phyloP scores from a whole-genome alignment of 2,113 vertebrate species.

The Cyprinodon brontotheroides region DNA sequence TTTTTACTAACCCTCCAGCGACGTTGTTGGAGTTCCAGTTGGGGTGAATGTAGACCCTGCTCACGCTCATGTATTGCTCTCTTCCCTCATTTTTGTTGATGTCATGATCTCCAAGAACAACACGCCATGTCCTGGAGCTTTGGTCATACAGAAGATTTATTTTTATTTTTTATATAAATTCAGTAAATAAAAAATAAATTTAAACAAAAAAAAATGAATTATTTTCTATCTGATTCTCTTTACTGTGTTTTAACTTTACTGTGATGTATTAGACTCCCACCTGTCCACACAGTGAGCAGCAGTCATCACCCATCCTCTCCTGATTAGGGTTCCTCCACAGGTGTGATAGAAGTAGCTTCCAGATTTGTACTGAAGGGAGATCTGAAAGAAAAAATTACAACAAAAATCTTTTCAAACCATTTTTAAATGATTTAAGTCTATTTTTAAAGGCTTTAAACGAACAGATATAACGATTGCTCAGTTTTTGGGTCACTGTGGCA shows the following conservation, averaged over 20 bases:
- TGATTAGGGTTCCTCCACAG: constrained; percentile 87
- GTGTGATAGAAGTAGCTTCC: constrained; percentile 80
- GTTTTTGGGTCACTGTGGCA: background rate
- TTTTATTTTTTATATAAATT: background rate
- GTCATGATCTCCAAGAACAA: constrained; percentile 88
- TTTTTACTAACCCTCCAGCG: constrained; percentile 77
- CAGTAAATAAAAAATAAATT: background rate
- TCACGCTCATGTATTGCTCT: constrained; percentile 84
- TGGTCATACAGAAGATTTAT: background rate
- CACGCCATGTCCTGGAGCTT: constrained; percentile 76
- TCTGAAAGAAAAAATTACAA: constrained; percentile 33
- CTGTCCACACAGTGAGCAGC: constrained; percentile 87
- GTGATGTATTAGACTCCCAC: constrained; percentile 44
- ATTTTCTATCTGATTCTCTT: background rate
- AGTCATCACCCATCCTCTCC: constrained; percentile 85
- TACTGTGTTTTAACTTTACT: background rate
- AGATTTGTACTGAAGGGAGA: constrained; percentile 80
- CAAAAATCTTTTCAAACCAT: background rate
- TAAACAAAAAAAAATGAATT: background rate
- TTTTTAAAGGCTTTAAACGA: background rate
- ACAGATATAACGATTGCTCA: background rate
- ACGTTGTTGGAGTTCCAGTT: constrained; percentile 80
- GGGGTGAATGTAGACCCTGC: constrained; percentile 76
- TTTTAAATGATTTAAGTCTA: background rate
- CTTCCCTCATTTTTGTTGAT: constrained; percentile 75